Evolutionary conservation across 2,797 vertebrate genomes (phyloP), one percentile per base, ranked within the genome.

Genomic region (Enteromius paludinosus): DNA sequence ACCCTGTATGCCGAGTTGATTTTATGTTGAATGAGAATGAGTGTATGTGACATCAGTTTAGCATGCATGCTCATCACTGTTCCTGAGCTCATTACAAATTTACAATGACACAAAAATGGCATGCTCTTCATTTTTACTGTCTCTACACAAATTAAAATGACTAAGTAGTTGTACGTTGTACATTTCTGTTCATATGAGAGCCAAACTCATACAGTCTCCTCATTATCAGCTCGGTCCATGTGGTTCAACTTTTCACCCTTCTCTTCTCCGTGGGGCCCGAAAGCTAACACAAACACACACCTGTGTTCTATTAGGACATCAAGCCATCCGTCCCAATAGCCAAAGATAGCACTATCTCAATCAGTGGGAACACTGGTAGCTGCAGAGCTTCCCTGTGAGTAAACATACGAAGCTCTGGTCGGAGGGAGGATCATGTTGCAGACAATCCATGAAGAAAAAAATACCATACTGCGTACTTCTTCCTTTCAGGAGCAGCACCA

Each of bases 191-290:
- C 45, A 25, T 79, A 66, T 72, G 69, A 45, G 65, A 82, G 78
- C 71, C 64, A 68, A 66, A 71, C 41, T 45, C 43, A 25, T 72
- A 79, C 74, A 85, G 78, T 80, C 83, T 62, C 61, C 83, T 76
- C 59, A 84, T 86, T 88, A 88, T 94, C 93, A 90, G 93, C 90
- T 91, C 76, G 71, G 87, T 89, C 96, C 97, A 98, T 98, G 95
- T 98, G 97, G 96, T 98, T 99, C 96, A 93, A 97, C 95, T 99
- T 99, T 97, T 93, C 96, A 98, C 97, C 73, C 64, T 83, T 96
- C 95, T 97, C 95, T 97, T 96, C 96, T 96, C 95, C 95, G 94
- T 95, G 95, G 95, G 94, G 94, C 93, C 95, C 94, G 94, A 94
- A 93, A 95, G 95, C 96, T 95, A 94, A 96, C 96, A 96, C 96